Conservation (phyloP, 2,888 invertebrate species). For the Tetrapedia diversipes region DNA sequence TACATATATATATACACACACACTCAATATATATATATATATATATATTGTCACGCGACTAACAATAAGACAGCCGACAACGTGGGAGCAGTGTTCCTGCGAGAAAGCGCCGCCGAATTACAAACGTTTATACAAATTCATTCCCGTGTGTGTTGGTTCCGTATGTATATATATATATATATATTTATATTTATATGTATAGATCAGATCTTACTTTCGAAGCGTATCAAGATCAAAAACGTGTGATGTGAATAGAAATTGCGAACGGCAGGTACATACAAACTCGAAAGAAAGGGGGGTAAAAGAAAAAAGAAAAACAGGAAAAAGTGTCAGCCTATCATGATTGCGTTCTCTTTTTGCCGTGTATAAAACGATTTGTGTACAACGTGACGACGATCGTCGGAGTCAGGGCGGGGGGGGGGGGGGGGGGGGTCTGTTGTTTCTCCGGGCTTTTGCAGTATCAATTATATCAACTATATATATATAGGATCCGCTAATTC, state of each 20-base stretch:
- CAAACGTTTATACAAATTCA: slow-evolving; percentile 74
- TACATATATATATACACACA: too few species aligned
- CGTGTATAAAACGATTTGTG: slow-evolving; percentile 50
- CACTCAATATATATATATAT: too few species aligned
- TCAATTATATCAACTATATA: slow-evolving; percentile 43
- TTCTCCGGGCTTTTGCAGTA: slow-evolving; percentile 52
- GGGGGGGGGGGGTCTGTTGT: too few species aligned
- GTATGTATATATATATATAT: slow-evolving; percentile 4
- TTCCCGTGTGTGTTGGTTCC: slow-evolving; percentile 45
- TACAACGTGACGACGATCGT: slow-evolving; percentile 36
- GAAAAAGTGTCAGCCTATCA: slow-evolving; percentile 13
- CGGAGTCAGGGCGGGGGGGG: too few species aligned
- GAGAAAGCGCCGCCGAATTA: slow-evolving; percentile 69
- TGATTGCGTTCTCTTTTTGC: slow-evolving; percentile 23
- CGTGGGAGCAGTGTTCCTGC: slow-evolving; percentile 56
- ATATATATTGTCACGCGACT: slow-evolving; percentile 76
- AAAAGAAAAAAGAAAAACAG: too few species aligned
- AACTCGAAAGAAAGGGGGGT: slow-evolving; percentile 49
- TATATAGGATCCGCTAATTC: slow-evolving; percentile 52
- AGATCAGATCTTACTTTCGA: slow-evolving; percentile 50
- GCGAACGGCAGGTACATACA: slow-evolving; percentile 45
- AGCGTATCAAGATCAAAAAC: slow-evolving; percentile 33
- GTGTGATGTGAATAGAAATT: slow-evolving; percentile 37
- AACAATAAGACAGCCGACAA: slow-evolving; percentile 70
- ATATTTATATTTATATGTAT: too few species aligned